Evolutionary conservation across 2,888 invertebrate genomes (phyloP), one percentile per base, ranked within the genome.

Genomic region (Nipponacmea schrenckii): DNA sequence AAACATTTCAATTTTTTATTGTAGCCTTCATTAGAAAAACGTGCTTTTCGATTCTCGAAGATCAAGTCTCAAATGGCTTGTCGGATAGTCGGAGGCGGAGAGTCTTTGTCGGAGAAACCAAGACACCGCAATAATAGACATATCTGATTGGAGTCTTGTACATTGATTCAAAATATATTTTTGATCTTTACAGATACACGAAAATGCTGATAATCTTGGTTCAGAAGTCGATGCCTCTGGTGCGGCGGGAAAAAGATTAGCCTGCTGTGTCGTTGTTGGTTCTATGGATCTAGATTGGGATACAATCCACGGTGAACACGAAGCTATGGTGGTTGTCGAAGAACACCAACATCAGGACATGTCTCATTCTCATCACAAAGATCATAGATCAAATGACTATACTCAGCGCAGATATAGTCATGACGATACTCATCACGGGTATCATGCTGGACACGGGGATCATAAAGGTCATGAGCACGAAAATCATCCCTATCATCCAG

Each of bases 211-310:
- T 64, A 64, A 69, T 48, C 48, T 64, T 44, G 68, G 68, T 17
- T 48, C 48, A n/a, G 69, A 50, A 5, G 44, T 15, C 17, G 24
- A 39, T 15, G 62, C 68, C 12, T 64, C 64, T 69, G 69, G 69
- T 26, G 39, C 44, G 31, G 69, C 69, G 17, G 69, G 69, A 8
- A 12, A n/a, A 8, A 44, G 69, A 48, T 50, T 69, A 15, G 69
- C 69, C 1, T 69, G 69, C 15, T 69, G 69, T 50, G 44, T 50
- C 15, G 39, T 69, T 20, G 64, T 64, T 14, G 50, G 64, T 64
- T 27, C 64, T 27, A 39, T 15, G 2, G 64, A 12, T 24, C n/a
- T 27, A 7, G 17, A 64, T 20, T 69, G 64, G 64, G n/a, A 56
- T 56, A 56, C 56, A 20, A 56, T 56, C 24, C 56, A 17, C 24